These are phyloP conservation scores for Podilymbus podiceps DNA, from an alignment of 2,113 vertebrate species.

Conservation along the genomic window DNA sequence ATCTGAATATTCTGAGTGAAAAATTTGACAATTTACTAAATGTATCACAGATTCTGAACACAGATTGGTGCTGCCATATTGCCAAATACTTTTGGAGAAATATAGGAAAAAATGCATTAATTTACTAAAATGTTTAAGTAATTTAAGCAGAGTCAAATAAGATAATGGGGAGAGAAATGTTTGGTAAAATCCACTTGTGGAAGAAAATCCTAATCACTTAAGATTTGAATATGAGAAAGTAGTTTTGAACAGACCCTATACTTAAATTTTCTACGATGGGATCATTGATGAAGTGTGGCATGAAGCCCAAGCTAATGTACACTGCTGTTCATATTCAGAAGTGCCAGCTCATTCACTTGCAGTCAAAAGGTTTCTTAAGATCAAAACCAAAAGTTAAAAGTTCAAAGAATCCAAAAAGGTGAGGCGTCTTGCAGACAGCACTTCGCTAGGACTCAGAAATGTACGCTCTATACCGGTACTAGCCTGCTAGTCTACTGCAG, in stretches of 20 bases:
- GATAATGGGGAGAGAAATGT: background rate
- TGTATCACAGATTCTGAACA: background rate
- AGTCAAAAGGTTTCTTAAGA: background rate
- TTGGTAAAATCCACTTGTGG: background rate
- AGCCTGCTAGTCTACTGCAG: background rate
- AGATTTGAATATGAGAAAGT: background rate
- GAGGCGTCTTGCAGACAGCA: background rate
- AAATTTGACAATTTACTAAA: background rate
- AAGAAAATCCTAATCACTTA: background rate
- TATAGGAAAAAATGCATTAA: background rate
- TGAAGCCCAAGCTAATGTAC: background rate
- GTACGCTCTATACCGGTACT: background rate
- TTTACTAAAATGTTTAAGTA: background rate
- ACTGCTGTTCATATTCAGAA: background rate
- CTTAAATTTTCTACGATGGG: background rate
- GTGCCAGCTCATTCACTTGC: background rate
- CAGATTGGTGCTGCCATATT: background rate
- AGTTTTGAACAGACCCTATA: background rate
- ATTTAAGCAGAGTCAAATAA: background rate
- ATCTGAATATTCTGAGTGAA: background rate
- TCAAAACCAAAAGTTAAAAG: background rate
- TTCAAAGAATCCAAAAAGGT: background rate
- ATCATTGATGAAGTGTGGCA: background rate
- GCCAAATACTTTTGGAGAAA: background rate
- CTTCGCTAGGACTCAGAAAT: background rate